Evolutionary conservation across 2,113 vertebrate genomes (phyloP), one percentile per base, ranked within the genome.

Genomic region (Semicossyphus pulcher): DNA sequence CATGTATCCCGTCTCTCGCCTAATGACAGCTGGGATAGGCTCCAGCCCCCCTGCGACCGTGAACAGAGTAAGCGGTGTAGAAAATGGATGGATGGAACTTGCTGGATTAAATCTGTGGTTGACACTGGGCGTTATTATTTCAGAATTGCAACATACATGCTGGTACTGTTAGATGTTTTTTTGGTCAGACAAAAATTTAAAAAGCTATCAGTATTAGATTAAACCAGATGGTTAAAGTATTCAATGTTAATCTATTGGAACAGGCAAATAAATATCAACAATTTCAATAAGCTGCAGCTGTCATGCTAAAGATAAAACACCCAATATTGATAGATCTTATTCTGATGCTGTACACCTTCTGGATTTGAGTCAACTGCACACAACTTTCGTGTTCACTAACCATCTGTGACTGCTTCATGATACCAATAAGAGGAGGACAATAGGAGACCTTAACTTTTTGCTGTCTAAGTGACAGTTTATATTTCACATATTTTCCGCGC

Each of bases 321-420:
- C 25, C 4, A 23, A 59, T 6, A 42, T 20, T 16, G 9, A 42
- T 44, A 44, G 48, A 54, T 12, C 16, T 49, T 23, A 26, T 21
- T 26, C 10, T 28, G 20, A 47, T 53, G 36, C 21, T 28, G 16
- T 54, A 34, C 16, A 57, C 32, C 65, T 64, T 39, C 25, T n/a
- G 72, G 20, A 45, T 51, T 15, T 26, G 18, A 14, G 11, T 9
- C 9, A 57, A 53, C 16, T 16, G 20, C 62, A 41, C 10, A 37
- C 37, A 54, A 45, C 44, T 41, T 41, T 39, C 16, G n/a, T 48
- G 32, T 78, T 72, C 21, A 49, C 59, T 2, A 28, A 53, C 64
- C 70, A 65, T 74, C 75, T 74, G 70, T 23, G 70, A 71, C 32
- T 37, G 65, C 41, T 51, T 62, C 52, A 57, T 60, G 39, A 42